Percentiles rank a stretch among this genome's conserved stretches.
Evolutionary conservation across 92 coral and sea anemone genomes (phyloP).

Genomic region (Porites divaricata): DNA sequence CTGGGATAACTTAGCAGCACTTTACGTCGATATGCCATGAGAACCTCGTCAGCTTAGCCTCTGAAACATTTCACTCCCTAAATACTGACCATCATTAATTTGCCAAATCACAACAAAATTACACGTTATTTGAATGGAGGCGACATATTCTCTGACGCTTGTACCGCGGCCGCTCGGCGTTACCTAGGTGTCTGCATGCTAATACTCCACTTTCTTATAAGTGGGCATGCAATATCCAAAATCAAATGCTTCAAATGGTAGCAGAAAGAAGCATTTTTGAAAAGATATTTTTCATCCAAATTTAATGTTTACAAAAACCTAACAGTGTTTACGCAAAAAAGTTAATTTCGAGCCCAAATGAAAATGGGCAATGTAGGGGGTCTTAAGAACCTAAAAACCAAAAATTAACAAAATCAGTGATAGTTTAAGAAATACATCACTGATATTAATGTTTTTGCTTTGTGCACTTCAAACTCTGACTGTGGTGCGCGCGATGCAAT

Average conservation of each 20-base stretch:
- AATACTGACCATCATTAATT: background rate
- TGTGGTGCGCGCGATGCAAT: background rate
- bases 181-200: constrained; percentile 22
- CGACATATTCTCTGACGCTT: constrained; percentile 26
- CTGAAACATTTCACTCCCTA: background rate
- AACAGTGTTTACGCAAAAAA: constrained; percentile 16
- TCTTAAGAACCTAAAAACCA: background rate
- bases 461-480: background rate
- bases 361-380: constrained; percentile 21
- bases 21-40: background rate
- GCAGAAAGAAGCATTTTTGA: background rate
- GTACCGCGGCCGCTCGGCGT: background rate
- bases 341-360: constrained; percentile 10
- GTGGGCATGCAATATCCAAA: background rate
- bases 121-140: constrained; percentile 2
- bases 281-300: background rate
- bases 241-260: background rate
- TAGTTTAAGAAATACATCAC: constrained; percentile 18
- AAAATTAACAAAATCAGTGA: constrained; percentile 13
- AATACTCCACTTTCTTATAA: background rate
- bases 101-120: constrained; percentile 3
- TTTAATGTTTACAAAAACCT: background rate
- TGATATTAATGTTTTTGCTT: background rate
- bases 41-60: background rate
- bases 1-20: background rate